A percentile compares a stretch with the other conserved stretches of the same genome.
Conservation (phyloP, 1,140 invertebrate genomes). For the Philaenus spumarius region DNA sequence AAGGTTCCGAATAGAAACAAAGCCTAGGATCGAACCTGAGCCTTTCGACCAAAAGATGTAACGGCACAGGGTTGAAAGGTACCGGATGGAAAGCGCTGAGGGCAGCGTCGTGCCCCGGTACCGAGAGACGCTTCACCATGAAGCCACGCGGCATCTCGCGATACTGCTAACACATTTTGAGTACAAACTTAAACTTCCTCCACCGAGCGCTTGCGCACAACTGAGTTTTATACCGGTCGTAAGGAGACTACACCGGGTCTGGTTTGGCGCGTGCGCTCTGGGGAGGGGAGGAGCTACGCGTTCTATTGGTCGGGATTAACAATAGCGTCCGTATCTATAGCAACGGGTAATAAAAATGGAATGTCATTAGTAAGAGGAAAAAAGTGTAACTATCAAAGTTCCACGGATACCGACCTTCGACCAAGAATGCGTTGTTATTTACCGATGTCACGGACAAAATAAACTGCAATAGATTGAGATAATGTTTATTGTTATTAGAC, state of each 20-base stretch:
- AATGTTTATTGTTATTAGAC: no score
- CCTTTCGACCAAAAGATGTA: slow-evolving; percentile 4
- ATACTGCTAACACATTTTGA: slow-evolving; percentile 7
- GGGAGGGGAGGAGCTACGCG: no score
- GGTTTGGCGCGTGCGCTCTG: not conserved
- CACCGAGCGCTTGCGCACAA: not conserved
- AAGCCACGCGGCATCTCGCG: slow-evolving; percentile 15
- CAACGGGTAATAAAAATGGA: no score
- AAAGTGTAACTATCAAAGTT: no score
- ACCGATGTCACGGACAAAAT: no score
- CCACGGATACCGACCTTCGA: no score
- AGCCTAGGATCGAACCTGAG: slow-evolving; percentile 11
- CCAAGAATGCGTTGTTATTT: no score
- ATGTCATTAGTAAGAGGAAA: no score
- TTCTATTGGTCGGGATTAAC: no score
- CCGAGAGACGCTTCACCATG: not conserved
- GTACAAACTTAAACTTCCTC: not conserved
- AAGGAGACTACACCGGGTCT: not conserved
- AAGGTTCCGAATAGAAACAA: slow-evolving; percentile 13
- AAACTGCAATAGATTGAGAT: no score
- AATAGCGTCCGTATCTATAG: no score
- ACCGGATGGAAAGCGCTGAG: slow-evolving; percentile 6
- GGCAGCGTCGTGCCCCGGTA: not conserved
- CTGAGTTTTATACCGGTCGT: not conserved
- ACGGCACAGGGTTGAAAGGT: slow-evolving; percentile 1